Conservation (phyloP, 2,797 vertebrate species). For the Catamblyrhynchus diadema region DNA sequence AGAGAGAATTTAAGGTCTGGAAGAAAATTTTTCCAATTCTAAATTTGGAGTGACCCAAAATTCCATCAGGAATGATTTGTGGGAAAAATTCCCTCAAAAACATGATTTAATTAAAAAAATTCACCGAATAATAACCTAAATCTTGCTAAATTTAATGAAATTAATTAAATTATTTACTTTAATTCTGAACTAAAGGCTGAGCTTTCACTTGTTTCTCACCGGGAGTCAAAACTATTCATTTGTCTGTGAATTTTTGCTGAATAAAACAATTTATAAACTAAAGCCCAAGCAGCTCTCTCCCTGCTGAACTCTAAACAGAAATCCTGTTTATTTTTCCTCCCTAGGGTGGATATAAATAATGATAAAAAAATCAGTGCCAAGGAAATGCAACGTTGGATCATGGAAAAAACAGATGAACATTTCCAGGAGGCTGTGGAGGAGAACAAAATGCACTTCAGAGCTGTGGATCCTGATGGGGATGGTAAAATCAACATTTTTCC, state of each 20-base stretch:
- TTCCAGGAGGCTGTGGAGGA: constrained; percentile 92
- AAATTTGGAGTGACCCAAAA: not conserved
- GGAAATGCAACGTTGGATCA: constrained; percentile 97
- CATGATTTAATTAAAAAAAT: not conserved
- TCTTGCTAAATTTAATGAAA: not conserved
- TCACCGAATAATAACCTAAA: not conserved
- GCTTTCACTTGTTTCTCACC: not conserved
- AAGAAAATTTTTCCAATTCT: too few relatives aligned
- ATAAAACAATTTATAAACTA: not conserved
- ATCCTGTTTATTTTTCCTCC: not conserved
- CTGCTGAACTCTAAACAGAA: not conserved
- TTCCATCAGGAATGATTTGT: not conserved
- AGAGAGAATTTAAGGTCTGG: not conserved
- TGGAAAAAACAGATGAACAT: constrained; percentile 96
- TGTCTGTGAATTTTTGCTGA: not conserved
- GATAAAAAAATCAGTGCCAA: constrained; percentile 90
- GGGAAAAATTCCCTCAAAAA: not conserved
- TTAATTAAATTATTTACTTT: not conserved
- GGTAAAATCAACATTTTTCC: constrained; percentile 71
- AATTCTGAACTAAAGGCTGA: not conserved
- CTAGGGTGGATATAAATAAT: constrained; percentile 88
- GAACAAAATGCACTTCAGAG: constrained; percentile 90
- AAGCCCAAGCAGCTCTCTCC: not conserved
- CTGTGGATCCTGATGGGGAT: constrained; percentile 92
- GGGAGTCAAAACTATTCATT: not conserved